phyloP scores from a whole-genome alignment of 53 echinoderm and acorn worm genomes.

The Actinopyga echinites region DNA sequence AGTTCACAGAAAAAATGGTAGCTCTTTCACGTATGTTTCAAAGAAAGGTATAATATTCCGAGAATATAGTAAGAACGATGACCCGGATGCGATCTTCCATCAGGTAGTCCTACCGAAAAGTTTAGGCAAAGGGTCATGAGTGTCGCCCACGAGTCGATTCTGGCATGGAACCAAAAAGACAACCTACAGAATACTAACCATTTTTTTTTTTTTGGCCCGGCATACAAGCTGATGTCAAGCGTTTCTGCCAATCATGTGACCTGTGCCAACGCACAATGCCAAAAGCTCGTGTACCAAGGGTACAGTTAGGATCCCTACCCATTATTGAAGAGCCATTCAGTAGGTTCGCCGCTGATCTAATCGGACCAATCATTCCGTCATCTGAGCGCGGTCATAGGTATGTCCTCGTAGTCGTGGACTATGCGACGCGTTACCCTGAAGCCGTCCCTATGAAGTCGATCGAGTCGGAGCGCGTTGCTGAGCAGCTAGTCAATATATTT shows the following conservation, averaged over 20 bases:
- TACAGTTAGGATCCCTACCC: conserved; percentile 52
- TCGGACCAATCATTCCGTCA: conserved; percentile 50
- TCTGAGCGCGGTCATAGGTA: conserved; percentile 47
- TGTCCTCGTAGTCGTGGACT: conserved; percentile 48
- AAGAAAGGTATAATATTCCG: conserved; percentile 25
- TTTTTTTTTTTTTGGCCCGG: conserved; percentile 52
- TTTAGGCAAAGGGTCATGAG: conserved; percentile 42
- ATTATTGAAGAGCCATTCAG: conserved; percentile 48
- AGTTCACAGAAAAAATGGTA: background rate
- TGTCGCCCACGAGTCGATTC: conserved; percentile 62
- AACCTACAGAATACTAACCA: conserved; percentile 42
- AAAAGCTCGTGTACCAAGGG: conserved; percentile 50
- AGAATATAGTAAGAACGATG: conserved; percentile 4
- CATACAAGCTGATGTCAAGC: conserved; percentile 44
- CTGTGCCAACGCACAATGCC: conserved; percentile 59
- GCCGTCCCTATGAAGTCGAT: conserved; percentile 52
- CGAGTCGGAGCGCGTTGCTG: conserved; percentile 36
- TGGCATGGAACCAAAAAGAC: conserved; percentile 59
- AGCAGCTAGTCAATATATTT: conserved; percentile 32
- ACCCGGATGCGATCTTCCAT: background rate
- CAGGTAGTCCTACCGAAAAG: conserved; percentile 48
- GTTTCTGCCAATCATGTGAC: conserved; percentile 63
- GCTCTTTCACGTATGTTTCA: too few species aligned
- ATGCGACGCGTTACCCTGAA: conserved; percentile 50
- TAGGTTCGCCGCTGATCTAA: conserved; percentile 55